A percentile compares a stretch with the other conserved stretches of the same genome.
Conservation (phyloP, 2,888 invertebrate genomes). For the Epinotia ramella region DNA sequence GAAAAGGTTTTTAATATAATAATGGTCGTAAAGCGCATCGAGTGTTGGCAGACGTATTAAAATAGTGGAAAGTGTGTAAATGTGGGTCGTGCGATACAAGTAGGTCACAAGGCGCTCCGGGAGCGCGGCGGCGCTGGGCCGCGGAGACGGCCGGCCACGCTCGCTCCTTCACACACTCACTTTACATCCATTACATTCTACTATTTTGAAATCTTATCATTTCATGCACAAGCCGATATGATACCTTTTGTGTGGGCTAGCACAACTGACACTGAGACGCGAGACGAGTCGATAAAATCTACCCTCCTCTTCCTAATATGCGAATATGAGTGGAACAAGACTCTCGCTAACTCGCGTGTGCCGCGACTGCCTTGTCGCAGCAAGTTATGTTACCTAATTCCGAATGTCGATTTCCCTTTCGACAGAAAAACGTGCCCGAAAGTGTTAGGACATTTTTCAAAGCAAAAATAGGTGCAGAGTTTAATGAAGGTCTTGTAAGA, state of each 20-base stretch:
- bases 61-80: constrained; percentile 64
- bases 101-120: constrained; percentile 64
- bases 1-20: constrained; percentile 2
- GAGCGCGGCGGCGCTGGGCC: constrained; percentile 17
- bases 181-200: neutral
- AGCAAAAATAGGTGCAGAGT: constrained; percentile 62
- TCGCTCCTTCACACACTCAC: neutral
- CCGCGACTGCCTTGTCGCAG: no score
- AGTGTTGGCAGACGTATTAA: constrained; percentile 60
- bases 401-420: neutral
- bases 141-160: constrained; percentile 16
- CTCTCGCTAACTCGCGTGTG: no score
- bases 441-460: constrained; percentile 47
- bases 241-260: neutral
- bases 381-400: neutral
- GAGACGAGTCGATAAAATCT: no score
- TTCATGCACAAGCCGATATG: neutral
- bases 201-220: neutral
- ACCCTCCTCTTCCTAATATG: no score
- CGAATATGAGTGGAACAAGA: no score
- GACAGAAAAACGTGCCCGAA: constrained; percentile 24
- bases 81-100: constrained; percentile 69
- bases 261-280: no score
- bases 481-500: constrained; percentile 66
- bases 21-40: constrained; percentile 25